Evolutionary conservation across 2,797 vertebrate species (phyloP).

Genomic region (Takifugu ocellatus): DNA sequence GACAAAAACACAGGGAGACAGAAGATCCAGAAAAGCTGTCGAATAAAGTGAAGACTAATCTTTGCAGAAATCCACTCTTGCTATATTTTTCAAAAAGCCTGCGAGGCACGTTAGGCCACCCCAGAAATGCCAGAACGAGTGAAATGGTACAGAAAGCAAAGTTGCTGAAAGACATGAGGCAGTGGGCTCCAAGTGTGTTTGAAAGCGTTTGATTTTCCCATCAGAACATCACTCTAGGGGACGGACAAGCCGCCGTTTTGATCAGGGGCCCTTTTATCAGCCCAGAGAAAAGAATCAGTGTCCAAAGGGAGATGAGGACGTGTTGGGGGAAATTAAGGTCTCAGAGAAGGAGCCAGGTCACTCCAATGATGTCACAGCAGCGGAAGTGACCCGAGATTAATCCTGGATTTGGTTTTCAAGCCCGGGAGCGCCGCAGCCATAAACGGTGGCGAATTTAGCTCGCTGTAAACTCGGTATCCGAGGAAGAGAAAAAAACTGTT

Average conservation of each 20-base stretch:
- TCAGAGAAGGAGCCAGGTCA: constrained; percentile 34
- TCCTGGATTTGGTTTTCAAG: constrained; percentile 42
- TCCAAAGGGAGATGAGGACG: constrained; percentile 36
- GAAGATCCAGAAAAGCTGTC: constrained; percentile 7
- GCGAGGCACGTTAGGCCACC: constrained; percentile 1
- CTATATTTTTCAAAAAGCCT: constrained; percentile 26
- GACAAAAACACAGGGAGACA: constrained; percentile 18
- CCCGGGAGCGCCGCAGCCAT: background rate
- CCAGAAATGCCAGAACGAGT: constrained; percentile 22
- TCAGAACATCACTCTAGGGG: constrained; percentile 38
- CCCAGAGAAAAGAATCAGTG: constrained; percentile 34
- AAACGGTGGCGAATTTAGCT: background rate
- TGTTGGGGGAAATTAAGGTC: constrained; percentile 51
- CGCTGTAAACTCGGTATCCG: no score
- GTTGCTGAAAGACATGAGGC: constrained; percentile 25
- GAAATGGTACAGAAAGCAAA: constrained; percentile 21
- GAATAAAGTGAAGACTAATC: constrained; percentile 15
- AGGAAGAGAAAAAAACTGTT: background rate
- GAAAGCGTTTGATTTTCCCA: constrained; percentile 45
- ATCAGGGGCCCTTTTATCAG: constrained; percentile 55
- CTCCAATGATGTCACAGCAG: constrained; percentile 33
- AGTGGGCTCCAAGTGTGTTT: constrained; percentile 13
- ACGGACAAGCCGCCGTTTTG: constrained; percentile 46
- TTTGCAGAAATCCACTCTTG: constrained; percentile 16
- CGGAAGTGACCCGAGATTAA: constrained; percentile 55